A percentile compares a stretch with the other conserved stretches of the same genome.
Evolutionary conservation across 2,888 invertebrate species (phyloP).

Genomic region (Noctua fimbriata): DNA sequence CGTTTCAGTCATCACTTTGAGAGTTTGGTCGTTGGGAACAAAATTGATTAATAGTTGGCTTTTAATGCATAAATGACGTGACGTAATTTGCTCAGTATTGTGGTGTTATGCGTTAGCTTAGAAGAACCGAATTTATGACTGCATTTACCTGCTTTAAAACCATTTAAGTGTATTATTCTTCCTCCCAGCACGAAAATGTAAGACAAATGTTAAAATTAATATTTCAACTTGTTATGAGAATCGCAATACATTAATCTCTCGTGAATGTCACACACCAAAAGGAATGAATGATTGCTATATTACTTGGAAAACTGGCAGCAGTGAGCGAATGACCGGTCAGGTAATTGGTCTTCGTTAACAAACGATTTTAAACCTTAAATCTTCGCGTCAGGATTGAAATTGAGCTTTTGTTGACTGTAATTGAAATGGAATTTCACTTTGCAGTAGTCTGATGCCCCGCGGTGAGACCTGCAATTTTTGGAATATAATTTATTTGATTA

Average conservation of each 20-base stretch:
- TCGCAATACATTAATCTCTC: slow-evolving; percentile 72
- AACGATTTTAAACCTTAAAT: slow-evolving; percentile 33
- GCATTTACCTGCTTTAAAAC: background rate
- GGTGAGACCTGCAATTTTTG: slow-evolving; percentile 53
- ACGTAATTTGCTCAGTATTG: background rate
- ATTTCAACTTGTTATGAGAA: slow-evolving; percentile 70
- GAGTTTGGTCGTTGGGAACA: background rate
- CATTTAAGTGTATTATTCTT: slow-evolving; percentile 26
- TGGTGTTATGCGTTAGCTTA: background rate
- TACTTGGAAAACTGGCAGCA: slow-evolving; percentile 69
- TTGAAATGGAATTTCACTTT: slow-evolving; percentile 60
- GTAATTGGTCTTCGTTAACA: slow-evolving; percentile 62
- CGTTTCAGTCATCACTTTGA: background rate
- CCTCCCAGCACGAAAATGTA: slow-evolving; percentile 47
- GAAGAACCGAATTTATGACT: too few relatives aligned
- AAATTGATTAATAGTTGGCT: background rate
- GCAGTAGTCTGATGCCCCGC: slow-evolving; percentile 59
- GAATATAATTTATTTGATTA: slow-evolving; percentile 56
- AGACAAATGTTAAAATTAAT: slow-evolving; percentile 67
- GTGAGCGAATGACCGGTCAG: slow-evolving; percentile 58
- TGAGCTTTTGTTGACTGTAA: slow-evolving; percentile 3
- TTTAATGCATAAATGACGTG: background rate
- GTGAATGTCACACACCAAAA: slow-evolving; percentile 64
- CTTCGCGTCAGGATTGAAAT: slow-evolving; percentile 11
- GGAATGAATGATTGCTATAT: slow-evolving; percentile 73